Conservation (phyloP, 2,888 invertebrate species). For the Tetragnatha montana region DNA sequence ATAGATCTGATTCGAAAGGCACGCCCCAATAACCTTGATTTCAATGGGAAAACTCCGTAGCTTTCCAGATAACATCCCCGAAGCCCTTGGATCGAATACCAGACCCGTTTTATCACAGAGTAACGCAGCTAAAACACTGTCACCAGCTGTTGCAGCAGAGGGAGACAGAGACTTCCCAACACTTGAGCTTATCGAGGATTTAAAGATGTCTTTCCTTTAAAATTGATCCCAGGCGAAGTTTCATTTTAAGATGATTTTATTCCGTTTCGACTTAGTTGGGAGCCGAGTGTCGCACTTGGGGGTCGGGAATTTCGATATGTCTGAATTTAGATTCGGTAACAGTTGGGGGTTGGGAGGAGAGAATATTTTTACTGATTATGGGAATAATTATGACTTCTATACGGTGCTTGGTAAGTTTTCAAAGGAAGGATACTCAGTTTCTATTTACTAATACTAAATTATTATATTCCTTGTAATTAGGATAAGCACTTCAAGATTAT, state of each 20-base stretch:
- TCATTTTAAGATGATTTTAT: neutral
- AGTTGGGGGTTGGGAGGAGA: too few species aligned
- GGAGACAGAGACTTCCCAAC: neutral
- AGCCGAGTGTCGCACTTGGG: neutral
- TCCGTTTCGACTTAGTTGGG: neutral
- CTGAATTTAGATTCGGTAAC: neutral
- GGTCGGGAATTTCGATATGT: neutral
- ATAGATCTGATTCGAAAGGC: neutral
- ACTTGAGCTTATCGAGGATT: neutral
- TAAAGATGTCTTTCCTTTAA: neutral
- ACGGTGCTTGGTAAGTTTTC: too few species aligned
- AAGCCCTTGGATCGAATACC: neutral
- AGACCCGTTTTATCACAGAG: neutral
- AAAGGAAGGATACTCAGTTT: too few species aligned
- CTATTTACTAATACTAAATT: too few species aligned
- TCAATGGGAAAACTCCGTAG: neutral
- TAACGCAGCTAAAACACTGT: neutral
- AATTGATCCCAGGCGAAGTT: neutral
- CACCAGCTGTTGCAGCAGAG: neutral
- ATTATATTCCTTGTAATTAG: too few species aligned
- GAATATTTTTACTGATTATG: too few species aligned
- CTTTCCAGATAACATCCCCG: neutral
- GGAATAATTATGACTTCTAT: too few species aligned
- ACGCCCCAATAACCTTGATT: neutral
- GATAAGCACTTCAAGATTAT: too few species aligned